These are phyloP conservation scores for Coregonus clupeaformis DNA, from an alignment of 2,113 vertebrate species.

Conservation along the genomic window DNA sequence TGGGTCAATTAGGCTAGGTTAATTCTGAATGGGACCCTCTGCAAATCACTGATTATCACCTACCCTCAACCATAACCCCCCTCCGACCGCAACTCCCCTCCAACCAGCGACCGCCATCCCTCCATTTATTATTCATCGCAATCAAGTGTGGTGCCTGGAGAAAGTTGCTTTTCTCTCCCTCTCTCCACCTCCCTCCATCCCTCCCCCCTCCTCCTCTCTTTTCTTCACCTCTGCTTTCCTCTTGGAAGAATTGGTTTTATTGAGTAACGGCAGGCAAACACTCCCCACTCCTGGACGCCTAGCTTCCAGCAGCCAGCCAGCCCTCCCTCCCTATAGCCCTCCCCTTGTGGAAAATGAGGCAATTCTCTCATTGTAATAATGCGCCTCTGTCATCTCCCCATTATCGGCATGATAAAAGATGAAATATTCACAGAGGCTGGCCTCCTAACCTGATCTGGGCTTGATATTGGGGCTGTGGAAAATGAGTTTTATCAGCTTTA, in stretches of 20 bases:
- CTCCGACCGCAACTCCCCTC: conserved; percentile 2
- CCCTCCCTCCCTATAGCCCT: conserved; percentile 50
- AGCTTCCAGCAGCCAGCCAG: conserved; percentile 72
- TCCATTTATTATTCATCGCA: conserved; percentile 97
- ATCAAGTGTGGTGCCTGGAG: conserved; percentile 92
- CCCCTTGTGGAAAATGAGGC: conserved; percentile 93
- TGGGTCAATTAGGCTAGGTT: conserved; percentile 81
- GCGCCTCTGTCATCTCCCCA: conserved; percentile 99
- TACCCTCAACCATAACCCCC: conserved; percentile 53
- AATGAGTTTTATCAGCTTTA: conserved; percentile 99
- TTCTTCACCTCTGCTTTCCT: conserved; percentile 63
- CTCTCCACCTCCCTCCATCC: conserved; percentile 47
- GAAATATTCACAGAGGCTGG: conserved; percentile 99
- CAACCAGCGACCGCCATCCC: conserved; percentile 36
- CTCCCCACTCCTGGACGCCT: conserved; percentile 71
- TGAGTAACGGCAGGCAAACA: conserved; percentile 82
- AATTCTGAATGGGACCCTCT: conserved; percentile 77
- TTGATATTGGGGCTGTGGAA: conserved; percentile 99
- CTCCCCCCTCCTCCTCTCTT: conserved; percentile 14
- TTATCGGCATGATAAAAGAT: conserved; percentile 99
- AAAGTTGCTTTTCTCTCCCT: conserved; percentile 91
- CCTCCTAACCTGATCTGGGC: conserved; percentile 99
- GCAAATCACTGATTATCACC: conserved; percentile 75
- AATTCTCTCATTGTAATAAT: conserved; percentile 99
- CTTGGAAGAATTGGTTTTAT: conserved; percentile 93